phyloP scores from a whole-genome alignment of 1,140 invertebrate genomes.

The Brachionus rotundiformis region DNA sequence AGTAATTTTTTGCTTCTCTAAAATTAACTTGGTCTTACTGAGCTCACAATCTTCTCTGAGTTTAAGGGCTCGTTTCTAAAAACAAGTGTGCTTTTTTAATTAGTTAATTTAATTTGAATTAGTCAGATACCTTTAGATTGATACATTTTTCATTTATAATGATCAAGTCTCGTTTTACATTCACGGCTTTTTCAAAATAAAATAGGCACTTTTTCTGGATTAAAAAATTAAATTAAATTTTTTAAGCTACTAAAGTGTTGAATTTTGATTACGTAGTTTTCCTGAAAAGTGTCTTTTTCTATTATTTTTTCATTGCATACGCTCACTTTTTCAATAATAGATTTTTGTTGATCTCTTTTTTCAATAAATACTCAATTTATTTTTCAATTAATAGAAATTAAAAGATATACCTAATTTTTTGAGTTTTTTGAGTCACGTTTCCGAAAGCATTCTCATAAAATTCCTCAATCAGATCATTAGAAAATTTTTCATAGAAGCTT shows the following conservation, averaged over 20 bases:
- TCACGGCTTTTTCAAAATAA: conserved; percentile 42
- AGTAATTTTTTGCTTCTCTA: conserved; percentile 10
- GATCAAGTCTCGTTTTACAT: conserved; percentile 25
- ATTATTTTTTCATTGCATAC: background rate
- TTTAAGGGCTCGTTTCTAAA: conserved; percentile 28
- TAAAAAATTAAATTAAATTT: background rate
- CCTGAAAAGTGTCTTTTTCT: background rate
- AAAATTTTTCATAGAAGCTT: conserved; percentile 23
- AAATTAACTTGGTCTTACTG: background rate
- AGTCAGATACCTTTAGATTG: background rate
- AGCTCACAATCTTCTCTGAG: background rate
- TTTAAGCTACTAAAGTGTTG: background rate
- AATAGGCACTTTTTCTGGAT: conserved; percentile 10
- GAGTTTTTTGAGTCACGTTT: background rate
- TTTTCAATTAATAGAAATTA: too few species aligned
- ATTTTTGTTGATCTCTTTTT: conserved; percentile 16
- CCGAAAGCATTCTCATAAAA: conserved; percentile 16
- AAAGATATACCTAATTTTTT: conserved; percentile 4
- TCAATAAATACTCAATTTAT: too few species aligned
- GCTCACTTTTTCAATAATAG: background rate
- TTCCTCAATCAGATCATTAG: conserved; percentile 9
- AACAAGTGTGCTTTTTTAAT: background rate
- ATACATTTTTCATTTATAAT: conserved; percentile 43
- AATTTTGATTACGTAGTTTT: background rate
- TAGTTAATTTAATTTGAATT: background rate